Evolutionary conservation across 2,113 vertebrate genomes (phyloP), one percentile per base, ranked within the genome.

Genomic region (Alligator mississippiensis): DNA sequence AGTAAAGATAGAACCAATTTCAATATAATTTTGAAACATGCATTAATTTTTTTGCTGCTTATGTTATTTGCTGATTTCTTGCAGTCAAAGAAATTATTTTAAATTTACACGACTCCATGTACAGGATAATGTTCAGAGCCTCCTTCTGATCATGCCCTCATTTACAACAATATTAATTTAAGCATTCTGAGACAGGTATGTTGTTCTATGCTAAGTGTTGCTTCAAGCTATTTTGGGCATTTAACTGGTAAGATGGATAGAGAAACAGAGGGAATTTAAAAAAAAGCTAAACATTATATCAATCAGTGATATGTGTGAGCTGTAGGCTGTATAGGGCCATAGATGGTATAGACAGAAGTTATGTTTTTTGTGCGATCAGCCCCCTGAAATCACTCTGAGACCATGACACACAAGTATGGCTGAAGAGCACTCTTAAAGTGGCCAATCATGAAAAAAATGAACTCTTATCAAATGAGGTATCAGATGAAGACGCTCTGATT

Each of bases 161-260:
- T 87, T 92, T 89, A 60, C 30, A 79, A 30, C 91, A 30, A 85
- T 81, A 81, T 47, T 83, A 18, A 90, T 91, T 92, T 83, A 68
- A 89, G 63, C 11, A 47, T 81, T 91, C 13, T 83, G 34, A 47
- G 19, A 91, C 77, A 91, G 16, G 30, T 63, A 90, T 66, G 25
- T 58, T 57, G 88, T 81, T 84, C 19, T 81, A 55, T n/a, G n/a
- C 16, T 77, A 87, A 81, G 17, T 75, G 85, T 82, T 80, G 59
- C 21, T 95, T 89, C 24, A 85, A 19, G 28, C 4, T 66, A 18
- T 63, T 92, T 11, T 80, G 90, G 9, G 7, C 55, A 1, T 64
- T 87, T 82, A 90, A 77, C 34, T 91, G 68, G 30, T 58, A 96
- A 80, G 54, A 80, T 59, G 24, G 80, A 84, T 15, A 25, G 58